A percentile compares a stretch with the other conserved stretches of the same genome.
These are phyloP conservation scores for Panzeria rudis DNA, from an alignment of 2,888 invertebrate genomes.

Conservation along the genomic window DNA sequence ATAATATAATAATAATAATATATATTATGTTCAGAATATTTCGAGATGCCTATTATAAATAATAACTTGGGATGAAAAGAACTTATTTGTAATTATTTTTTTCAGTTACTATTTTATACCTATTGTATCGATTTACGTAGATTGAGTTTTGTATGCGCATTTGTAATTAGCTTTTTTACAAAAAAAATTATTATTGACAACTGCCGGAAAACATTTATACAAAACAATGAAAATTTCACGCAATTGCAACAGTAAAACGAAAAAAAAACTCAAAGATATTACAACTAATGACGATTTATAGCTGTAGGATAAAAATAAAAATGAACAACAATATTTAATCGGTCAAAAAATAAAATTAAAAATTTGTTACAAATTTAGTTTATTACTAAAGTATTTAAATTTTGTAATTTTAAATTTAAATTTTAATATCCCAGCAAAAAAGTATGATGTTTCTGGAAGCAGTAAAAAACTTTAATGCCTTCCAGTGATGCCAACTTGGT, in stretches of 20 bases:
- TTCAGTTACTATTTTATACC: neutral
- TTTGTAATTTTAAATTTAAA: neutral
- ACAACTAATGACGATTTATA: slow-evolving; percentile 27
- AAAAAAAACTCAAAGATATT: neutral
- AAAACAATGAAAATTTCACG: slow-evolving; percentile 25
- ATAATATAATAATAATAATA: too few species aligned
- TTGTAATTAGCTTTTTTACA: slow-evolving; percentile 36
- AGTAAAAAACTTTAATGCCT: too few species aligned
- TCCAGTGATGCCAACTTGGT: too few species aligned
- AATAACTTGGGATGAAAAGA: too few species aligned
- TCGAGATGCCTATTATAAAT: too few species aligned
- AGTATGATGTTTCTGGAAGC: too few species aligned
- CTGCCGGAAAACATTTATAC: slow-evolving; percentile 31
- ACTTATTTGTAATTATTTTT: neutral
- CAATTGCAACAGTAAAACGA: neutral
- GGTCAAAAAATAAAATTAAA: neutral
- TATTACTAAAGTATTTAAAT: neutral
- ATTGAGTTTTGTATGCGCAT: slow-evolving; percentile 6
- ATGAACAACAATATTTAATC: neutral
- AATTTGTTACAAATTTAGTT: neutral
- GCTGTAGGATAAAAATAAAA: neutral
- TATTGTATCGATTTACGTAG: neutral
- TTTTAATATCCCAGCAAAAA: too few species aligned
- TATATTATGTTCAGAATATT: too few species aligned
- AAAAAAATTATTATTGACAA: slow-evolving; percentile 32